phyloP scores from a whole-genome alignment of 2,888 invertebrate genomes.

The Teleiodes luculella region DNA sequence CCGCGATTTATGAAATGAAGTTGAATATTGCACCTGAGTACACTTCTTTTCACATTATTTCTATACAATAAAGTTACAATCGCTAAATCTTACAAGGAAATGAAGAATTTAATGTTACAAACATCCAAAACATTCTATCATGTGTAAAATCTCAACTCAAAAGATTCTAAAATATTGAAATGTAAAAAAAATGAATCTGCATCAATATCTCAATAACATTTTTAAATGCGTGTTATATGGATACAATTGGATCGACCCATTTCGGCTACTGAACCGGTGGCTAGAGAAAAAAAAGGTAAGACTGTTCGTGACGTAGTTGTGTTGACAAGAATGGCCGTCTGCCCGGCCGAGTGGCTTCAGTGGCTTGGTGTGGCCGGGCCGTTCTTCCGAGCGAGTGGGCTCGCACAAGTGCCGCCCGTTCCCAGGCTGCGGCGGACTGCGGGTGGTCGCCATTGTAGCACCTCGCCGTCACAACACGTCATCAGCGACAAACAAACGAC shows the following conservation, averaged over 20 bases:
- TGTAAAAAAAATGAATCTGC: slow-evolving; percentile 19
- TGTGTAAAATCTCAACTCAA: slow-evolving; percentile 41
- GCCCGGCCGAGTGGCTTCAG: not conserved
- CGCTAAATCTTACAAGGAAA: not conserved
- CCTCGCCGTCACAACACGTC: slow-evolving; percentile 53
- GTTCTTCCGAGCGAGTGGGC: slow-evolving; percentile 59
- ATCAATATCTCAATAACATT: slow-evolving; percentile 41
- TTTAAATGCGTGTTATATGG: slow-evolving; percentile 44
- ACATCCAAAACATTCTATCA: slow-evolving; percentile 23
- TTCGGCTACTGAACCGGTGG: slow-evolving; percentile 53
- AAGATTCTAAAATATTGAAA: slow-evolving; percentile 40
- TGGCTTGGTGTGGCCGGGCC: slow-evolving; percentile 26
- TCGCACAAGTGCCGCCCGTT: slow-evolving; percentile 38
- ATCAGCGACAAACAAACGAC: slow-evolving; percentile 18
- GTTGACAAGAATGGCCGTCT: not conserved
- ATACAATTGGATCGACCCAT: slow-evolving; percentile 61
- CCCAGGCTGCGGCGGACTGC: slow-evolving; percentile 65
- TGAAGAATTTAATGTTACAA: not conserved
- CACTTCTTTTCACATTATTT: not conserved
- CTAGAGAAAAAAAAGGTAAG: slow-evolving; percentile 21
- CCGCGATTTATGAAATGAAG: not conserved
- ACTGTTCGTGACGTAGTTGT: slow-evolving; percentile 20
- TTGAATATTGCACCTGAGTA: slow-evolving; percentile 4
- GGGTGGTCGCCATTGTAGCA: slow-evolving; percentile 39
- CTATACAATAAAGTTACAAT: not conserved